Evolutionary conservation across 1,140 invertebrate species (phyloP).

Genomic region (Popillia japonica): DNA sequence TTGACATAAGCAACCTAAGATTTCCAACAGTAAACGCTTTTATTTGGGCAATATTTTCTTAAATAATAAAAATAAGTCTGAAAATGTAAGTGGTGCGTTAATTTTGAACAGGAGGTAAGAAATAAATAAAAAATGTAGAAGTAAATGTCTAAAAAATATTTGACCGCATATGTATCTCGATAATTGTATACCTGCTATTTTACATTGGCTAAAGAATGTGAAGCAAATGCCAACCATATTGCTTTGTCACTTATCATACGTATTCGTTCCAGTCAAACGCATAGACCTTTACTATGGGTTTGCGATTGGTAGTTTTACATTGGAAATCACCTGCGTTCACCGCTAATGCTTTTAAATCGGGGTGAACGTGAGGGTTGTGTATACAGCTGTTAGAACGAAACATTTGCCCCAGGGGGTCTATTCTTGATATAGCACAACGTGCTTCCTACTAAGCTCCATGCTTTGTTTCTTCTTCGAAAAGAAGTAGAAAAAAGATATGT

Average conservation of each 20-base stretch:
- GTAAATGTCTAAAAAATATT: too few species aligned
- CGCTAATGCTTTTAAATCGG: constrained; percentile 24
- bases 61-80: too few species aligned
- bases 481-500: not conserved
- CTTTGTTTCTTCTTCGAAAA: not conserved
- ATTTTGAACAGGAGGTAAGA: too few species aligned
- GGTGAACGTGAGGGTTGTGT: constrained; percentile 28
- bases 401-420: not conserved
- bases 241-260: not conserved
- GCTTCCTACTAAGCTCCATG: not conserved
- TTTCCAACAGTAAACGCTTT: too few species aligned
- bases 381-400: constrained; percentile 10
- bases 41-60: too few species aligned
- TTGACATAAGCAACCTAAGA: too few species aligned
- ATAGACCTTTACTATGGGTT: not conserved
- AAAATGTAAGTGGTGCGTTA: too few species aligned
- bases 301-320: not conserved
- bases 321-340: constrained; percentile 24
- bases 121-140: too few species aligned
- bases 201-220: too few species aligned
- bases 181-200: too few species aligned
- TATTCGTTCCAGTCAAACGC: not conserved
- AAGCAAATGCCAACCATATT: too few species aligned
- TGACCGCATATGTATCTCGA: too few species aligned
- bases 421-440: not conserved